A percentile compares a stretch with the other conserved stretches of the same genome.
phyloP scores from a whole-genome alignment of 2,888 invertebrate species.

The Calliphora vomitoria region DNA sequence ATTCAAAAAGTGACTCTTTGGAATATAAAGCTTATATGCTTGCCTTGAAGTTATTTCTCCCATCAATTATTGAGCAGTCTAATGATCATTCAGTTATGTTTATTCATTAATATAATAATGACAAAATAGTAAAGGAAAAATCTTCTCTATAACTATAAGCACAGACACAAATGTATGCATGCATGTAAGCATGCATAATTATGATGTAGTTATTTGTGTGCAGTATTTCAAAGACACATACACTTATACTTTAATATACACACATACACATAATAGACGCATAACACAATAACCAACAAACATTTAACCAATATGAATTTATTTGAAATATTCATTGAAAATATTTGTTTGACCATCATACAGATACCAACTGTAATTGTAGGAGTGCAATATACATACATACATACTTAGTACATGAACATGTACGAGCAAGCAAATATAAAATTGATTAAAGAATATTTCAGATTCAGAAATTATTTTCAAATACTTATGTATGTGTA shows the following conservation, averaged over 20 bases:
- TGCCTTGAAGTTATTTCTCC: no score
- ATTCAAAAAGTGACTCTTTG: no score
- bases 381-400: background rate
- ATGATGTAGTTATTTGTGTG: background rate
- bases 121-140: background rate
- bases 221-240: background rate
- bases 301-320: conserved; percentile 25
- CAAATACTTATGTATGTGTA: background rate
- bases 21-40: no score
- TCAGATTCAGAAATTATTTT: conserved; percentile 19
- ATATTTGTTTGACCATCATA: conserved; percentile 16
- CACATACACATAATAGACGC: background rate
- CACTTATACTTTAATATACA: no score
- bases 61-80: no score
- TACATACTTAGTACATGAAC: background rate
- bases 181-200: background rate
- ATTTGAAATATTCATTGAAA: conserved; percentile 35
- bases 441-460: conserved; percentile 38
- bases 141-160: no score
- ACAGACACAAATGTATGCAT: background rate
- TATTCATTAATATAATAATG: background rate
- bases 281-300: background rate
- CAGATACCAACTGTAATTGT: no score
- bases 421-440: background rate
- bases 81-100: no score